A percentile compares a stretch with the other conserved stretches of the same genome.
Evolutionary conservation across 1,140 invertebrate genomes (phyloP).

Genomic region (Chrysomallon squamiferum): DNA sequence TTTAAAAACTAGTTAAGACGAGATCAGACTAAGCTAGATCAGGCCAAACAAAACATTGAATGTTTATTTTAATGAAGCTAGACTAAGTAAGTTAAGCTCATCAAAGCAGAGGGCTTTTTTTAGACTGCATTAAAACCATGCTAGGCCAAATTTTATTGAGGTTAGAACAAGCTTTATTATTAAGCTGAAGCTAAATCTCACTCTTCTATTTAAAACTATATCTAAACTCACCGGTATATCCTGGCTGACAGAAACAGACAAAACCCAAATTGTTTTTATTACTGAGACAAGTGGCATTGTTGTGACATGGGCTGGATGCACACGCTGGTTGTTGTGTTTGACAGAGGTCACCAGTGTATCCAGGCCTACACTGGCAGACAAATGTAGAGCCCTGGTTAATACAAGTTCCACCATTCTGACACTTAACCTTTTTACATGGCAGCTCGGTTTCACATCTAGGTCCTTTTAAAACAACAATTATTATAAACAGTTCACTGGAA

Average conservation of each 20-base stretch:
- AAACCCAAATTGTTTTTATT: background rate
- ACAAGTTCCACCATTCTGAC: slow-evolving; percentile 37
- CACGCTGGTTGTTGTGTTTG: slow-evolving; percentile 32
- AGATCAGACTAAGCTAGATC: too few species aligned
- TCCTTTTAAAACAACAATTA: slow-evolving; percentile 14
- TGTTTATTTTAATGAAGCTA: too few species aligned
- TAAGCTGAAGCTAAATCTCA: too few species aligned
- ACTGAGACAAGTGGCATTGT: slow-evolving; percentile 83
- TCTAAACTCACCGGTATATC: slow-evolving; percentile 11
- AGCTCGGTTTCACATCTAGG: slow-evolving; percentile 20
- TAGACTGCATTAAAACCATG: too few species aligned
- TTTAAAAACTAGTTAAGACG: too few species aligned
- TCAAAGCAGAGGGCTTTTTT: too few species aligned
- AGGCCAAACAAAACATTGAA: too few species aligned
- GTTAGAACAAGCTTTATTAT: too few species aligned
- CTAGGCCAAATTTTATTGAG: too few species aligned
- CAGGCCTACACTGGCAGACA: slow-evolving; percentile 32
- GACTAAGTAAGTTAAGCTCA: too few species aligned
- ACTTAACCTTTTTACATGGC: slow-evolving; percentile 39
- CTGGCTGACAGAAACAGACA: slow-evolving; percentile 14
- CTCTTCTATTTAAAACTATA: too few species aligned
- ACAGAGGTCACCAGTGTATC: slow-evolving; percentile 37
- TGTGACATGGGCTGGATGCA: slow-evolving; percentile 76
- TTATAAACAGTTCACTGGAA: too few species aligned
- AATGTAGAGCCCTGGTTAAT: slow-evolving; percentile 56